Base-by-base conservation (phyloP, 2,888 invertebrate species). In the Drosophila rellima region DNA sequence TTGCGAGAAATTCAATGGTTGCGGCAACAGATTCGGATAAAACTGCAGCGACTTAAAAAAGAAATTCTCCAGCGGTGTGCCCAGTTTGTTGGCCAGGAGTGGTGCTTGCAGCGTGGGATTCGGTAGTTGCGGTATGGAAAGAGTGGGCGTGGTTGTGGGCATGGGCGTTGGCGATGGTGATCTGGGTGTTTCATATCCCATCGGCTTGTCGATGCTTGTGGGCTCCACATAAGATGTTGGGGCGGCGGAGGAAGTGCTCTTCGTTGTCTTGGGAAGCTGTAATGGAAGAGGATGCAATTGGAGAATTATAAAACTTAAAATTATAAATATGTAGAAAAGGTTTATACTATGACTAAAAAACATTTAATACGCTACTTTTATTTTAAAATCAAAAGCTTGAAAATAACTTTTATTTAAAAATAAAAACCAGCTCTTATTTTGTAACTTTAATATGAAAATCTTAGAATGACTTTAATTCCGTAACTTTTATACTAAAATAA, bases 1-100 rank as follows among this genome's bases (percentile, higher is more conserved):
- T 72, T 92, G 93, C 26, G 93, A 92, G 59, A 92, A 92, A 79
- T 93, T 93, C n/a, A 93, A 64, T 0, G 93, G 93, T 40, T 92
- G 92, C 2, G 91, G 90, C 80, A 93, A 78, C 37, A 92, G 78
- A 74, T 91, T 92, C 13, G 93, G 92, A 80, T 92, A 93, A 48
- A 93, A 92, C 54, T 93, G 92, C 65, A 93, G 78, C 15, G 93
- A 92, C 60, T 93, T 92, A 18, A 92, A 81, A 37, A 93, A 93
- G 65, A 93, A 91, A 62, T 91, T 92, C 80, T 93, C 93, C 55
- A 93, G 66, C 0, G 92, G 92, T 15, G 92, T 90, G 29, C 88
- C 83, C 37, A 92, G 63, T 56, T 91, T 92, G 18, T 80, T 87
- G 61, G 84, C 77, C 15, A 90, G 66, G 2, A 84, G 70, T 15